phyloP scores from a whole-genome alignment of 1,140 invertebrate genomes.

The Melipona quadrifasciata region DNA sequence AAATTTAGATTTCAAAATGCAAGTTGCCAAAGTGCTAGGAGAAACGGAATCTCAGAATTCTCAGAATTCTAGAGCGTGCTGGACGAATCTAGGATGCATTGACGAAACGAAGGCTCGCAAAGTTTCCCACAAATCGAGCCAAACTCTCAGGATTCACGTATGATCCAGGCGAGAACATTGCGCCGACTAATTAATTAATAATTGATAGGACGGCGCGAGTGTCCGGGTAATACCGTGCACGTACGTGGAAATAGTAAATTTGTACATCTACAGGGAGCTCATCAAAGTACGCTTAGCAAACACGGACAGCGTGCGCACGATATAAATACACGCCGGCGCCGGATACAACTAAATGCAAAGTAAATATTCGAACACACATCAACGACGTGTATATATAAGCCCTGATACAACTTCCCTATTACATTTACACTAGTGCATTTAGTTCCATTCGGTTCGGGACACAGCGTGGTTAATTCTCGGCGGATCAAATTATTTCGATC shows the following conservation, averaged over 20 bases:
- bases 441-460: neutral
- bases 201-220: neutral
- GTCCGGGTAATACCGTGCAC: neutral
- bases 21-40: no score
- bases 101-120: no score
- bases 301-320: neutral
- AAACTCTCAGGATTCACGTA: neutral
- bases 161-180: neutral
- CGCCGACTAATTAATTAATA: neutral
- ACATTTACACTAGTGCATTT: neutral
- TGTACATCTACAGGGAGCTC: neutral
- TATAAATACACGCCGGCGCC: neutral
- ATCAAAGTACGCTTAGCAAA: conserved; percentile 12
- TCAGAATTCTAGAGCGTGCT: no score
- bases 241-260: conserved; percentile 5
- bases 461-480: neutral
- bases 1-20: no score
- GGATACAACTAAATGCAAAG: conserved; percentile 23
- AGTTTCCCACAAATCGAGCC: neutral
- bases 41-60: no score
- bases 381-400: no score
- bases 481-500: neutral
- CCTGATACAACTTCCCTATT: neutral
- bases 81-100: no score
- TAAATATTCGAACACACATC: conserved; percentile 21